Evolutionary conservation across 2,113 vertebrate species (phyloP), one percentile per base, ranked within the genome.

Genomic region (Tragulus kanchil): DNA sequence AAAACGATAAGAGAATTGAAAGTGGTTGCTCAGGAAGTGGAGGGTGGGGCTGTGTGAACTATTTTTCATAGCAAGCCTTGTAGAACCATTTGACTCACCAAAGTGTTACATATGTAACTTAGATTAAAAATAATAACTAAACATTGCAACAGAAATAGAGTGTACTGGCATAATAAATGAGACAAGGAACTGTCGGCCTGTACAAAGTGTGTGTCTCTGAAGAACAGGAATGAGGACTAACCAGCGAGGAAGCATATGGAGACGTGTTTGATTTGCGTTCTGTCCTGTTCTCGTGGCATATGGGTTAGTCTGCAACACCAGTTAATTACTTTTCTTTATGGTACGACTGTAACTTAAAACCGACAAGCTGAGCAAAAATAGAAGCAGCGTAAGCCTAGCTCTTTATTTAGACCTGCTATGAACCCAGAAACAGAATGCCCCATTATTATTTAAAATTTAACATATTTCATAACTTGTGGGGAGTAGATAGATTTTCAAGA

Each of bases 311-410:
- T 81, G 52, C 31, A 79, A 9, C 59, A 88, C 58, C 62, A 95
- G 28, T 90, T 95, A 92, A 92, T 90, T 90, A 69, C 73, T 84
- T 89, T 75, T 93, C 81, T 97, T 69, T 77, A 95, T 73, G 50
- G n/a, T 89, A 71, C 42, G 85, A 36, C 69, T 59, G 31, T 93
- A 90, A 92, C 71, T 89, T 64, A 88, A 94, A 93, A 88, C 85
- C 82, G 81, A 94, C 64, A 93, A 92, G 17, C 26, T 58, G 71
- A 71, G 26, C 81, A 75, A 87, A 96, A 91, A 84, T 71, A 91
- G 83, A 89, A 94, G 25, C 50, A 69, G 93, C 48, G 42, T 90
- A 23, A 83, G 17, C 77, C 73, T 61, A 67, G 79, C 58, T 89
- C 48, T 78, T n/a, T 64, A 6, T 4, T 21, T 75, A 89, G 90